phyloP scores from a whole-genome alignment of 2,888 invertebrate genomes.

The Sthenelais limicola region DNA sequence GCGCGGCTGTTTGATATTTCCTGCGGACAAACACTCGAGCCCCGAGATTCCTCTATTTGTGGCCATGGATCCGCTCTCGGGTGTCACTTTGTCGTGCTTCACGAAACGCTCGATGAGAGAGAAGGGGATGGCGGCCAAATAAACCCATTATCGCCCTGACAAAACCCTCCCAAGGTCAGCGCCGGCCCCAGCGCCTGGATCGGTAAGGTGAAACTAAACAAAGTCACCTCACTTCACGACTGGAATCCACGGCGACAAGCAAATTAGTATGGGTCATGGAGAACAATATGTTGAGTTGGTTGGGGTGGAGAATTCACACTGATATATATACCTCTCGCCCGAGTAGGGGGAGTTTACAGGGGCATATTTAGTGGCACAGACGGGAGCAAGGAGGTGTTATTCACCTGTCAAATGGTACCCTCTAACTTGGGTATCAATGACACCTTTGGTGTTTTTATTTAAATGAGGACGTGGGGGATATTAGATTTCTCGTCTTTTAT shows the following conservation, averaged over 20 bases:
- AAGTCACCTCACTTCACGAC: not conserved
- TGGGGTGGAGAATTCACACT: no score
- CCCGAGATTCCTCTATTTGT: conserved; percentile 17
- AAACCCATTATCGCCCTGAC: conserved; percentile 29
- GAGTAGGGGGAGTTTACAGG: no score
- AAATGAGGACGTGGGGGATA: no score
- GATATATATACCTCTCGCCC: no score
- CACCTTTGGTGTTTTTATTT: no score
- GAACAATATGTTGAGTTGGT: not conserved
- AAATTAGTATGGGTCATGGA: conserved; percentile 25
- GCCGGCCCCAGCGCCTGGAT: not conserved
- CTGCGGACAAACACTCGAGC: conserved; percentile 6
- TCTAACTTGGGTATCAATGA: no score
- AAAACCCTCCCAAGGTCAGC: conserved; percentile 28
- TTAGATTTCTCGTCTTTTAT: no score
- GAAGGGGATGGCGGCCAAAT: conserved; percentile 9
- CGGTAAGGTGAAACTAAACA: conserved; percentile 32
- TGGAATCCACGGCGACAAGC: conserved; percentile 2
- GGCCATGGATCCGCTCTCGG: not conserved
- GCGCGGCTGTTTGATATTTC: conserved; percentile 18
- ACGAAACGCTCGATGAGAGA: not conserved
- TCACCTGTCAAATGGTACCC: no score
- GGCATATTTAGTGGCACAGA: no score
- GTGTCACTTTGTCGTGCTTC: not conserved
- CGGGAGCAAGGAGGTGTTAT: no score